Percentiles rank a stretch among this genome's conserved stretches.
Evolutionary conservation across 53 echinoderm and acorn worm species (phyloP).

Genomic region (Paracentrotus lividus): DNA sequence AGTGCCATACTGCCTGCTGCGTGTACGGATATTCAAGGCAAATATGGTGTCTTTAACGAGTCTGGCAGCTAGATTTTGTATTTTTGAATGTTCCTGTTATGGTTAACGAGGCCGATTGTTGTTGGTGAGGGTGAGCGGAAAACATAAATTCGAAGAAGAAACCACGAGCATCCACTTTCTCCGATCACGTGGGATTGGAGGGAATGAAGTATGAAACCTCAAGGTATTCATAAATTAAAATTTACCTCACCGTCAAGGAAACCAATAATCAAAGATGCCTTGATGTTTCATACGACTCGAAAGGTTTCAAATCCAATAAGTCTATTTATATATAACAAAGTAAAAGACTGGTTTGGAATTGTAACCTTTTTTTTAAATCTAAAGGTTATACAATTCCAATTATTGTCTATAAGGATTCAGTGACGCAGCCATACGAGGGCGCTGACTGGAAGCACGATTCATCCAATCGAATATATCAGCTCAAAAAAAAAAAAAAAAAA

Average conservation of each 20-base stretch:
- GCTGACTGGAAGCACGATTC: too few relatives aligned
- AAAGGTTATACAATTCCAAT: too few relatives aligned
- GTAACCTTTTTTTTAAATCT: too few relatives aligned
- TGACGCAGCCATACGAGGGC: too few relatives aligned
- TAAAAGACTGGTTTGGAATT: too few relatives aligned
- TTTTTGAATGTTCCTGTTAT: slow-evolving; percentile 23
- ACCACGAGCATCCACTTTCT: background rate
- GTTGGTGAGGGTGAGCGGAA: slow-evolving; percentile 16
- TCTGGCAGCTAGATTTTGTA: background rate
- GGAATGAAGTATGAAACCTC: background rate
- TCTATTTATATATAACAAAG: background rate
- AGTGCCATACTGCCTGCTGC: slow-evolving; percentile 9
- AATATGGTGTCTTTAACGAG: slow-evolving; percentile 11
- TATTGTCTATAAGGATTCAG: too few relatives aligned
- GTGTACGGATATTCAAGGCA: slow-evolving; percentile 13
- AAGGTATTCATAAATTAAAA: background rate
- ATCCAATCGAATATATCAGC: too few relatives aligned
- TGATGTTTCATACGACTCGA: background rate
- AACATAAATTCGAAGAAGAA: slow-evolving; percentile 24
- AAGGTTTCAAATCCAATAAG: background rate
- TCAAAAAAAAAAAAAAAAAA: too few relatives aligned
- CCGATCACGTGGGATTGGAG: background rate
- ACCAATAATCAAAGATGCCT: background rate
- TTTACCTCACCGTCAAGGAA: background rate
- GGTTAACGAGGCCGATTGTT: background rate